Percentiles rank a stretch among this genome's conserved stretches.
Evolutionary conservation across 2,113 vertebrate species (phyloP).

Genomic region (Galbula dea): DNA sequence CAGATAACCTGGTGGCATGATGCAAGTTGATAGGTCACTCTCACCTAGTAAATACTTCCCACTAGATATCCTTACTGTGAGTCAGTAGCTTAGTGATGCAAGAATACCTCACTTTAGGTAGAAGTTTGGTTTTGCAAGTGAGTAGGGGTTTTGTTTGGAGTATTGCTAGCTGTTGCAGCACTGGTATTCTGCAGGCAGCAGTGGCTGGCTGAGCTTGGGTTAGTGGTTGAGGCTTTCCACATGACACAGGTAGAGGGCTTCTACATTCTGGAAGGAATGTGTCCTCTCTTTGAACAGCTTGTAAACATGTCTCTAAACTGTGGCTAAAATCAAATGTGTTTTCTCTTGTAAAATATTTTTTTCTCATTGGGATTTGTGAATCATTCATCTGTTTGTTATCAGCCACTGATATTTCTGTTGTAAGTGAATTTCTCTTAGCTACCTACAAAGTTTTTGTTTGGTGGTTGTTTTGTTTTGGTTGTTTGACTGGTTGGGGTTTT

Average conservation of each 20-base stretch:
- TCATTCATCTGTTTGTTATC: slow-evolving; percentile 60
- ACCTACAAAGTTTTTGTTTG: not conserved
- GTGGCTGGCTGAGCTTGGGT: not conserved
- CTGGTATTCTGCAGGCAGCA: not conserved
- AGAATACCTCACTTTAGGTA: not conserved
- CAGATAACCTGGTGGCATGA: not conserved
- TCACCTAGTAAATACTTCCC: not conserved
- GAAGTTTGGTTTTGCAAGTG: not conserved
- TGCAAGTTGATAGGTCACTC: not conserved
- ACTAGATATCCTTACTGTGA: not conserved
- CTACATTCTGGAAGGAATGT: not conserved
- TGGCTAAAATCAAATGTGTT: slow-evolving; percentile 54
- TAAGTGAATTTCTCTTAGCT: slow-evolving; percentile 63
- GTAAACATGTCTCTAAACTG: slow-evolving; percentile 44
- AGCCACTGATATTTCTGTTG: slow-evolving; percentile 53
- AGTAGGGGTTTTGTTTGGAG: accelerated
- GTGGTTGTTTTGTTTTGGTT: not conserved
- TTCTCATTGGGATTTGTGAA: slow-evolving; percentile 61
- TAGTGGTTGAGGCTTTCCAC: not conserved
- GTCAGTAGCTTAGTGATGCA: not conserved
- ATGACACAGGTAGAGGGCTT: not conserved
- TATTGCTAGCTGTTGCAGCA: not conserved
- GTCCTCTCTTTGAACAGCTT: not conserved
- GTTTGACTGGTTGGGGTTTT: too few species aligned
- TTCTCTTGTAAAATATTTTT: slow-evolving; percentile 58